phyloP scores from a whole-genome alignment of 2,113 vertebrate species.

The Phyllostomus discolor region DNA sequence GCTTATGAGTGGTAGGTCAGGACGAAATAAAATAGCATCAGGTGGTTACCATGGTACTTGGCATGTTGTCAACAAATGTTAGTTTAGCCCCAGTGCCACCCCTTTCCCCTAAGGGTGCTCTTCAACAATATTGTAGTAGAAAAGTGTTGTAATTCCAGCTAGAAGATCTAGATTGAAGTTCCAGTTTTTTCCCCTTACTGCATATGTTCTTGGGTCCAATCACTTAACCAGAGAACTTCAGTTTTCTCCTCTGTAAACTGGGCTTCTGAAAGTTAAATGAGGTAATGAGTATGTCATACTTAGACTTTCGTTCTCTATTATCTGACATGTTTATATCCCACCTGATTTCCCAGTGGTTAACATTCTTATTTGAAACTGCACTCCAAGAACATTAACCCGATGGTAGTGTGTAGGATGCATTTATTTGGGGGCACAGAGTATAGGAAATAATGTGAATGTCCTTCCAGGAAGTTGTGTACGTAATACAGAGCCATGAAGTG shows the following conservation, averaged over 20 bases:
- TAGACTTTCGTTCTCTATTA: not conserved
- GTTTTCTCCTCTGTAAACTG: not conserved
- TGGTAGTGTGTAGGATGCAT: not conserved
- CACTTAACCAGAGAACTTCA: not conserved
- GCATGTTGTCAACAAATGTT: not conserved
- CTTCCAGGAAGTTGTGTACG: not conserved
- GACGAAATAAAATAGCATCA: not conserved
- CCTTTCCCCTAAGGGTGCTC: not conserved
- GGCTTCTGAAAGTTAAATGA: not conserved
- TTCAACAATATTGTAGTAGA: not conserved
- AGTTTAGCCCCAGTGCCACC: not conserved
- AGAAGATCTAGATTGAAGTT: not conserved
- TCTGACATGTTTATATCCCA: not conserved
- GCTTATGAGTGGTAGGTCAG: not conserved
- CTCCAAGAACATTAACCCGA: not conserved
- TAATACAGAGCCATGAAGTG: not conserved
- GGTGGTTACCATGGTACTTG: not conserved
- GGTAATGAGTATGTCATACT: not conserved
- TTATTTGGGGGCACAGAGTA: not conserved
- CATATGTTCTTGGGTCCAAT: not conserved
- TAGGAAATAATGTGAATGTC: not conserved
- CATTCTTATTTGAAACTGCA: not conserved
- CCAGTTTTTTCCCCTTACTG: not conserved
- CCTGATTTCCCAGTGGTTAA: not conserved
- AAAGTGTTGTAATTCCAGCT: not conserved